A percentile compares a stretch with the other conserved stretches of the same genome.
phyloP scores from a whole-genome alignment of 2,888 invertebrate species.

The Rhogogaster chlorosoma region DNA sequence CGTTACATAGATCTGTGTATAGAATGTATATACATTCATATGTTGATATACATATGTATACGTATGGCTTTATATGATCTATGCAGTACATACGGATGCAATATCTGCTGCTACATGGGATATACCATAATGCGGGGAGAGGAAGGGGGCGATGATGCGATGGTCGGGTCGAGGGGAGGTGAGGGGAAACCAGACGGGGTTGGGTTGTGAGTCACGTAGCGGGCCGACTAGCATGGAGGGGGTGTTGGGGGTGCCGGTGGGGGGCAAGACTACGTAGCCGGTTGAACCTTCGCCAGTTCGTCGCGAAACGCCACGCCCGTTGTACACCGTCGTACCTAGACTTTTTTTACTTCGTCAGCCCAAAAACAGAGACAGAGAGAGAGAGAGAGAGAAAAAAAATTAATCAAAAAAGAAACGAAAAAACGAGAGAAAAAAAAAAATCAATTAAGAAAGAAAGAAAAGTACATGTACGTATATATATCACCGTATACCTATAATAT shows the following conservation, averaged over 20 bases:
- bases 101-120: slow-evolving; percentile 1
- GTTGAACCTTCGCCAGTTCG: slow-evolving; percentile 70
- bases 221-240: slow-evolving; percentile 68
- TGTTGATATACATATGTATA: neutral
- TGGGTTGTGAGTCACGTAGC: slow-evolving; percentile 70
- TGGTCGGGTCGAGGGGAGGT: neutral
- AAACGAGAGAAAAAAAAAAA: neutral
- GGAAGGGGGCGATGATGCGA: slow-evolving; percentile 49
- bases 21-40: neutral
- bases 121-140: slow-evolving; percentile 1
- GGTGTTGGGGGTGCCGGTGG: slow-evolving; percentile 65
- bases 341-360: neutral
- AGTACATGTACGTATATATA: slow-evolving; percentile 6
- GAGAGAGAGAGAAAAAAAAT: neutral
- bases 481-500: neutral
- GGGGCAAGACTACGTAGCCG: slow-evolving; percentile 45
- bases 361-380: neutral
- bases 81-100: neutral
- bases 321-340: slow-evolving; percentile 18
- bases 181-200: slow-evolving; percentile 62
- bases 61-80: neutral
- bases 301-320: slow-evolving; percentile 77
- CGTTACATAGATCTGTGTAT: neutral
- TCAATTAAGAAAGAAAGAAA: neutral
- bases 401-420: neutral